These are phyloP conservation scores for Damaliscus lunatus DNA, from an alignment of 2,113 vertebrate genomes.

Conservation along the genomic window DNA sequence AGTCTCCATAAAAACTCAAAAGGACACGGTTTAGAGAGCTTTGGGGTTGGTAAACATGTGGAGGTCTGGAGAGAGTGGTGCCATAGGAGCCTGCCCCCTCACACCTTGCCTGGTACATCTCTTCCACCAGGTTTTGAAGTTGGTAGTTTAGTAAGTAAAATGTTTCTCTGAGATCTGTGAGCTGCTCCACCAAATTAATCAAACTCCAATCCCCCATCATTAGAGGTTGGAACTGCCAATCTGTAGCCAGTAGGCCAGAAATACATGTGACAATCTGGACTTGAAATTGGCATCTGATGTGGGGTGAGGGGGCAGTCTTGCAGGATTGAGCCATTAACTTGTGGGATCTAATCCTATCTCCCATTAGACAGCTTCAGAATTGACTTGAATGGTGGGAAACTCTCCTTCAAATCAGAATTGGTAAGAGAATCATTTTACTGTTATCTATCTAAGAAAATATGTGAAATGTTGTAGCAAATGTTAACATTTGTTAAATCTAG, in stretches of 20 bases:
- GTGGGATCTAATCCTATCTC: neutral
- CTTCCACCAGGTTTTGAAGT: neutral
- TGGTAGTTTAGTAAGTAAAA: neutral
- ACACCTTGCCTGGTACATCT: neutral
- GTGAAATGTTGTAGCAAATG: neutral
- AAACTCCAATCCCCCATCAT: neutral
- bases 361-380: neutral
- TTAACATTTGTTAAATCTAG: neutral
- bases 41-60: neutral
- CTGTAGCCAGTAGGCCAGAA: neutral
- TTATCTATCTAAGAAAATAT: neutral
- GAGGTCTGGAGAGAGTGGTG: neutral
- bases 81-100: neutral
- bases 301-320: neutral
- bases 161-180: neutral
- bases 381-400: neutral
- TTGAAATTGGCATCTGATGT: neutral
- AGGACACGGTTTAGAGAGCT: neutral
- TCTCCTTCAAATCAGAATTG: neutral
- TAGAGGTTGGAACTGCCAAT: neutral
- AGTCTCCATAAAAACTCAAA: neutral
- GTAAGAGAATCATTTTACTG: neutral
- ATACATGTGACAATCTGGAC: neutral
- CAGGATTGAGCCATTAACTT: neutral
- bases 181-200: neutral